Evolutionary conservation across 1,140 invertebrate species (phyloP).

Genomic region (Microvelia longipes): DNA sequence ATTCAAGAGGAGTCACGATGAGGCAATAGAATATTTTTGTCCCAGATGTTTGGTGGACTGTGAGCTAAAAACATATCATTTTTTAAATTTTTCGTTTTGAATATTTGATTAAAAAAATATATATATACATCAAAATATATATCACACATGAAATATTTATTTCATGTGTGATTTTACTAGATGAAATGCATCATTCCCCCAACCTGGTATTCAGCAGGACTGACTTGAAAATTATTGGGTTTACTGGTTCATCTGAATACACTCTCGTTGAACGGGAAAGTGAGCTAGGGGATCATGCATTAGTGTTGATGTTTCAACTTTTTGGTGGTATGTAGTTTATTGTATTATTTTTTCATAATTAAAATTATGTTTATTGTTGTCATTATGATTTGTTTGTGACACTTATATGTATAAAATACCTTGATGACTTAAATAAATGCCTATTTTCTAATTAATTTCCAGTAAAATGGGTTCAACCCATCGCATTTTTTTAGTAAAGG

Average conservation of each 20-base stretch:
- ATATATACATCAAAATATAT: too few relatives aligned
- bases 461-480: not conserved
- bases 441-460: too few relatives aligned
- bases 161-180: not conserved
- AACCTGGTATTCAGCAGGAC: not conserved
- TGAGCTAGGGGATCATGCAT: not conserved
- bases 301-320: not conserved
- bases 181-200: not conserved
- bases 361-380: not conserved
- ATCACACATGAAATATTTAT: too few relatives aligned
- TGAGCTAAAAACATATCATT: too few relatives aligned
- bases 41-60: too few relatives aligned
- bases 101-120: too few relatives aligned
- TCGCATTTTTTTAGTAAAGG: not conserved
- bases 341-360: not conserved
- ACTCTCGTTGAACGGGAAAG: not conserved
- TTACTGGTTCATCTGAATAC: not conserved
- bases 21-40: too few relatives aligned
- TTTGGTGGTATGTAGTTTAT: not conserved
- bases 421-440: too few relatives aligned
- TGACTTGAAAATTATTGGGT: not conserved
- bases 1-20: too few relatives aligned
- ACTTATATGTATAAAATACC: too few relatives aligned
- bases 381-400: too few relatives aligned
- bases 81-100: too few relatives aligned